Evolutionary conservation across 2,113 vertebrate species (phyloP), one percentile per base, ranked within the genome.

Genomic region (Dicaeum eximium): DNA sequence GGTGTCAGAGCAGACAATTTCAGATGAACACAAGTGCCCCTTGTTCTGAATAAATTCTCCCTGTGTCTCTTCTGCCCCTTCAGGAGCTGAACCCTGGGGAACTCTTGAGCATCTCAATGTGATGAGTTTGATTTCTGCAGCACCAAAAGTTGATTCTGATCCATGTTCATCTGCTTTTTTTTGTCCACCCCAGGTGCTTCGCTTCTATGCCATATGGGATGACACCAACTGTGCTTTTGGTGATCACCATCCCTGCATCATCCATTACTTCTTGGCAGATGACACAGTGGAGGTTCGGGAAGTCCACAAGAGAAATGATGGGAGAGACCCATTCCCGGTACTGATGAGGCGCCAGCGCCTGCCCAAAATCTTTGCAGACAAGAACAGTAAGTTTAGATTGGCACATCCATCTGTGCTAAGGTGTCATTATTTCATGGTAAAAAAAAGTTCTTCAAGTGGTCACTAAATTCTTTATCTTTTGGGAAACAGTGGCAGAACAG

Each of bases 231-330:
- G 78, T 77, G 91, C 97, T 92, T 98, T 97, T 13, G 98, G 98
- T 33, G 98, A 99, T 50, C 98, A 92, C 17, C 97, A 97, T 13
- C 94, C 87, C 5, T 99, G 98, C 9, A 83, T 98, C 66, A 98
- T 99, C 88, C 98, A 99, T 64, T 99, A 99, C 95, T 99, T 98
- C 96, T 97, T 99, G 82, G 98, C 97, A 92, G 99, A 99, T 53
- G 98, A 98, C 89, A 98, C 99, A 0, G 98, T 99, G 96, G 99
- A 99, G 96, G 98, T 99, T 93, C 97, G 98, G 27, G 99, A 99
- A 90, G 96, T 98, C n/a, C 98, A 98, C 17, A 88, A 98, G 73
- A 95, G 82, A 77, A 99, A 99, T 66, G 97, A 98, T 24, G 99
- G 99, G 6, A 97, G 98, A 45, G 98, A 99, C 56, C 98, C 98